phyloP scores from a whole-genome alignment of 1,140 invertebrate species.

The Streblospio benedicti region DNA sequence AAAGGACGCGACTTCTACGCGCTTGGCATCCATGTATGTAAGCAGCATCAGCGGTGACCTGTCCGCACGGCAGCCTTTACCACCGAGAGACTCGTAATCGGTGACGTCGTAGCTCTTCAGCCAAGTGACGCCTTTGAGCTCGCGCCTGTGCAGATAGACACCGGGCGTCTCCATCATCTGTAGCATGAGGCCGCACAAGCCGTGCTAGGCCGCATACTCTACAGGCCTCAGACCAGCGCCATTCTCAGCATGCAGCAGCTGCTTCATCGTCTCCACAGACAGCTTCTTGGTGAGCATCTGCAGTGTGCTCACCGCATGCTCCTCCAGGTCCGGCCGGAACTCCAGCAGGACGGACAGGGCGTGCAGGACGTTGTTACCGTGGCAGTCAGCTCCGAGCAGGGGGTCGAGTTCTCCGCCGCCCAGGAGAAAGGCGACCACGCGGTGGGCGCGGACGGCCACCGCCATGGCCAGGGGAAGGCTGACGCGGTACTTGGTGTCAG shows the following conservation, averaged over 20 bases:
- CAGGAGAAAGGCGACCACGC: no score
- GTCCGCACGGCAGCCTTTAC: background rate
- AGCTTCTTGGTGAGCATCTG: background rate
- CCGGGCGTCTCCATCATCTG: conserved; percentile 4
- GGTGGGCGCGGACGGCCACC: no score
- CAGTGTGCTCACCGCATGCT: background rate
- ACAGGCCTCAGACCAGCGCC: background rate
- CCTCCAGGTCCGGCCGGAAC: background rate
- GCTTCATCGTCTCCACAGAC: background rate
- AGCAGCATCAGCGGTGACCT: conserved; percentile 6
- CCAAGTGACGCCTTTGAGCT: background rate
- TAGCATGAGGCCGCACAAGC: background rate
- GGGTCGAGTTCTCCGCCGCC: background rate
- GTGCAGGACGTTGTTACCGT: conserved; percentile 6
- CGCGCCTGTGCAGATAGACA: conserved; percentile 1
- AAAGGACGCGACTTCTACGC: no score
- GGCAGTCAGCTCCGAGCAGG: background rate
- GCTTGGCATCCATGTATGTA: background rate
- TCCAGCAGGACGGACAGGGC: background rate
- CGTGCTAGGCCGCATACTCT: conserved; percentile 2
- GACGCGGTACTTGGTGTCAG: no score
- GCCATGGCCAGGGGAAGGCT: no score
- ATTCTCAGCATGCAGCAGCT: conserved; percentile 4
- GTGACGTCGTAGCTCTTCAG: conserved; percentile 11
- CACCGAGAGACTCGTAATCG: conserved; percentile 3